Conservation (phyloP, 2,113 vertebrate genomes). For the Chionodraco myersi region DNA sequence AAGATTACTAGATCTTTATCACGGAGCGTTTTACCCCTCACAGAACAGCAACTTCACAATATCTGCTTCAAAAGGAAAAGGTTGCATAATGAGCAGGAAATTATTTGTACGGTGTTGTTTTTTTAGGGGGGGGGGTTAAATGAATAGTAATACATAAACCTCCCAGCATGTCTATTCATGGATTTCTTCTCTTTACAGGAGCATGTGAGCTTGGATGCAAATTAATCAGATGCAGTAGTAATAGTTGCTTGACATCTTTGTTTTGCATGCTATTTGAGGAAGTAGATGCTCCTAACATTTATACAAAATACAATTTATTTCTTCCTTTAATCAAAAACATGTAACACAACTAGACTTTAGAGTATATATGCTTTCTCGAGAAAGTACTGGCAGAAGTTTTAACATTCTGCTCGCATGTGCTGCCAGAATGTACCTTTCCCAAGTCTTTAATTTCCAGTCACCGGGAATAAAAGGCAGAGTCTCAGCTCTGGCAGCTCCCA, state of each 20-base stretch:
- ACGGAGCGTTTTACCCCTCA: conserved; percentile 10
- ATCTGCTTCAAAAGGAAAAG: conserved; percentile 14
- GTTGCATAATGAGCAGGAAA: conserved; percentile 61
- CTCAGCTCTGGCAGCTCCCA: conserved; percentile 76
- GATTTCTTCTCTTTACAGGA: conserved; percentile 20
- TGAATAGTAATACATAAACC: conserved; percentile 55
- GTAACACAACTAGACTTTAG: background rate
- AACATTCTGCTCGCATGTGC: conserved; percentile 59
- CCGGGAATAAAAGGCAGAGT: conserved; percentile 71
- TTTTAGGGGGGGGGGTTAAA: conserved; percentile 17
- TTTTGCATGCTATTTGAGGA: conserved; percentile 25
- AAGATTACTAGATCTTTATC: conserved; percentile 74
- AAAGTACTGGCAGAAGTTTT: conserved; percentile 58
- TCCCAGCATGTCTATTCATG: conserved; percentile 23
- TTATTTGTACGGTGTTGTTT: conserved; percentile 29
- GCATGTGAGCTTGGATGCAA: conserved; percentile 47
- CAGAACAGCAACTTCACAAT: conserved; percentile 41
- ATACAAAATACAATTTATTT: conserved; percentile 15
- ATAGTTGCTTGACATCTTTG: conserved; percentile 40
- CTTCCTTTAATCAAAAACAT: conserved; percentile 13
- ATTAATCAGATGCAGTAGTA: conserved; percentile 37
- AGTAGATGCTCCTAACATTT: background rate
- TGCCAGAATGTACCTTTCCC: conserved; percentile 65
- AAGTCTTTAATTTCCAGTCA: conserved; percentile 78
- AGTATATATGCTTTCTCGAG: background rate